Percentiles rank a stretch among this genome's conserved stretches.
Evolutionary conservation across 1,140 invertebrate species (phyloP).

Genomic region (Phenacoccus solenopsis): DNA sequence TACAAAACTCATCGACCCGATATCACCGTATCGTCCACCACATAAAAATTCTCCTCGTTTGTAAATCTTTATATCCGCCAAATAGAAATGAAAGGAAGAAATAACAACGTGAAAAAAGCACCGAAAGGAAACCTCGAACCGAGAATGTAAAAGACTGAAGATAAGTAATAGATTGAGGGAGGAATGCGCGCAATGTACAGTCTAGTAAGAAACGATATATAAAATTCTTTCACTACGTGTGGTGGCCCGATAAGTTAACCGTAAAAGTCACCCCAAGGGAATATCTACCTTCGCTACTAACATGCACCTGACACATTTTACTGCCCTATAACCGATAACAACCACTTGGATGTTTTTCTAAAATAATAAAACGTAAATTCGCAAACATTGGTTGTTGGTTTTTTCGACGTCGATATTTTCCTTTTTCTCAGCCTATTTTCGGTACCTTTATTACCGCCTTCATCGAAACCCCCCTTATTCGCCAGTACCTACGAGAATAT

Average conservation of each 20-base stretch:
- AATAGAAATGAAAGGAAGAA: neutral
- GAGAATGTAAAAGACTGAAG: neutral
- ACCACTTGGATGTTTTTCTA: constrained; percentile 6
- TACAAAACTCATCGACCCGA: no score
- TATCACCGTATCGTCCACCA: no score
- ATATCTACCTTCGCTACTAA: neutral
- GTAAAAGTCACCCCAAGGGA: constrained; percentile 14
- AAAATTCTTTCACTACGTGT: neutral
- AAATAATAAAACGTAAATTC: constrained; percentile 16
- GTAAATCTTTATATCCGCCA: neutral
- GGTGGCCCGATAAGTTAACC: constrained; percentile 14
- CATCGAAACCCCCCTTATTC: no score
- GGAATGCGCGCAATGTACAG: constrained; percentile 1
- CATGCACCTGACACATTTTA: constrained; percentile 15
- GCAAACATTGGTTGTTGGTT: neutral
- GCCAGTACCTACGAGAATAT: no score
- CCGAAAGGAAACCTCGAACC: no score
- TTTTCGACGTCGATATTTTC: neutral
- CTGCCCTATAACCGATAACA: constrained; percentile 17
- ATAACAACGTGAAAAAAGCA: neutral
- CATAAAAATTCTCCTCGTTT: neutral
- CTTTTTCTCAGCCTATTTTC: no score
- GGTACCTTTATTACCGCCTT: no score
- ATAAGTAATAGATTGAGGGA: constrained; percentile 10
- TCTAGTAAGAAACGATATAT: constrained; percentile 13